Evolutionary conservation across 2,888 invertebrate species (phyloP).

Genomic region (Lasioglossum marginatum): DNA sequence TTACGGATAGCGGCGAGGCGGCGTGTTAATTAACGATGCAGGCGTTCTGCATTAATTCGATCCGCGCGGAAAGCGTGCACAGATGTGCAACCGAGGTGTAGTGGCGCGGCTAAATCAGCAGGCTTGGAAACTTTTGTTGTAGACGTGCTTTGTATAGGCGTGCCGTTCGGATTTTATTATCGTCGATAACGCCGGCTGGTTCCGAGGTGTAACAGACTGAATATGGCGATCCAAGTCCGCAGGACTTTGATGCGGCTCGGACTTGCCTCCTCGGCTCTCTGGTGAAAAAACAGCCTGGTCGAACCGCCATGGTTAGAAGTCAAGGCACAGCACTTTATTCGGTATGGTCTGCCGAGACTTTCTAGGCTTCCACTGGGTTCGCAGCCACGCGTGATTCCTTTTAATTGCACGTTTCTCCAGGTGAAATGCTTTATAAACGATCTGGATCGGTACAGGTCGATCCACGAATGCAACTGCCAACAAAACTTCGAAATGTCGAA

Average conservation of each 20-base stretch:
- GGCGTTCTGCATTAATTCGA: conserved; percentile 52
- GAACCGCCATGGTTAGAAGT: conserved; percentile 45
- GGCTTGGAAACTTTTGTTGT: conserved; percentile 43
- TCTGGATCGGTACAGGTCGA: not conserved
- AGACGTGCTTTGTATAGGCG: conserved; percentile 38
- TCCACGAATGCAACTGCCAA: not conserved
- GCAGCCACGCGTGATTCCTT: conserved; percentile 19
- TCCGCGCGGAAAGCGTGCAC: conserved; percentile 26
- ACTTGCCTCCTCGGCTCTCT: conserved; percentile 29
- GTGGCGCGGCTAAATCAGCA: not conserved
- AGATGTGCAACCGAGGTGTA: not conserved
- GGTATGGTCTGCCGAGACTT: conserved; percentile 55
- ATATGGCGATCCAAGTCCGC: conserved; percentile 59
- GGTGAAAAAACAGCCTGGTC: conserved; percentile 33
- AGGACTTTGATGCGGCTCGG: conserved; percentile 50
- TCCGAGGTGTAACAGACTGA: conserved; percentile 51
- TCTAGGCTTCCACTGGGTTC: conserved; percentile 42
- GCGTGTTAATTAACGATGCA: conserved; percentile 58
- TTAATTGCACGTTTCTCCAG: conserved; percentile 50
- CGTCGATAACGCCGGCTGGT: conserved; percentile 55
- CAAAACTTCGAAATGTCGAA: not conserved
- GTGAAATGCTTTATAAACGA: not conserved
- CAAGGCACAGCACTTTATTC: conserved; percentile 61
- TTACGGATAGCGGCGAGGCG: conserved; percentile 39
- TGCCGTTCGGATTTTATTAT: conserved; percentile 50